Conservation (phyloP, 2,113 vertebrate genomes). For the Prionailurus bengalensis region DNA sequence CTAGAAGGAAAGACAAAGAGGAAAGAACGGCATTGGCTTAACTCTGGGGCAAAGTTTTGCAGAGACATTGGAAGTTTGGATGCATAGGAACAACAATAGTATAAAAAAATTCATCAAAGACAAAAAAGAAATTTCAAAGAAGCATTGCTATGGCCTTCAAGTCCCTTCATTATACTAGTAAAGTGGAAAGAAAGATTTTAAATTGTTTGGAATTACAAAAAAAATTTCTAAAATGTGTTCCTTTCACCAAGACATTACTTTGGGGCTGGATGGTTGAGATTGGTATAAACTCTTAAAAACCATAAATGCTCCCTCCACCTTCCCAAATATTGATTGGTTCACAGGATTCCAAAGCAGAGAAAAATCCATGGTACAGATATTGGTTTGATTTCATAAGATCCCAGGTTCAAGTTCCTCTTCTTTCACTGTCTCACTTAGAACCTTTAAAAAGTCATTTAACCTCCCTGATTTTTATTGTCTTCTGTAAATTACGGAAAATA, state of each 20-base stretch:
- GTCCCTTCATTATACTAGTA: not conserved
- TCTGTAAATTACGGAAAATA: not conserved
- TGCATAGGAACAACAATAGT: not conserved
- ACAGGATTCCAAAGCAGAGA: not conserved
- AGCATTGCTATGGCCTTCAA: not conserved
- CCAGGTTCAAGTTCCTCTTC: not conserved
- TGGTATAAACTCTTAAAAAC: not conserved
- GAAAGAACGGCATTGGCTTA: not conserved
- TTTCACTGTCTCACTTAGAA: constrained; percentile 12
- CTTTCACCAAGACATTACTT: not conserved
- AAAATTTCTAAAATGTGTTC: not conserved
- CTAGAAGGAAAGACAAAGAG: not conserved
- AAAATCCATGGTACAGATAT: not conserved
- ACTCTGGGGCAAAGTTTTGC: not conserved
- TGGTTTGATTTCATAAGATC: not conserved
- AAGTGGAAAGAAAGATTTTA: not conserved
- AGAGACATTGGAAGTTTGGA: not conserved
- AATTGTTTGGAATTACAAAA: not conserved
- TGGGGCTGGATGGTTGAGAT: not conserved
- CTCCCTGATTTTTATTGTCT: not conserved
- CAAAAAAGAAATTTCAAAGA: not conserved
- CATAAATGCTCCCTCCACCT: not conserved
- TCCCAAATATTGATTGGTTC: not conserved
- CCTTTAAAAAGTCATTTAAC: not conserved
- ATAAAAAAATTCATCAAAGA: not conserved